These are phyloP conservation scores for Platerodrilus igneus DNA, from an alignment of 2,888 invertebrate genomes.

Conservation along the genomic window DNA sequence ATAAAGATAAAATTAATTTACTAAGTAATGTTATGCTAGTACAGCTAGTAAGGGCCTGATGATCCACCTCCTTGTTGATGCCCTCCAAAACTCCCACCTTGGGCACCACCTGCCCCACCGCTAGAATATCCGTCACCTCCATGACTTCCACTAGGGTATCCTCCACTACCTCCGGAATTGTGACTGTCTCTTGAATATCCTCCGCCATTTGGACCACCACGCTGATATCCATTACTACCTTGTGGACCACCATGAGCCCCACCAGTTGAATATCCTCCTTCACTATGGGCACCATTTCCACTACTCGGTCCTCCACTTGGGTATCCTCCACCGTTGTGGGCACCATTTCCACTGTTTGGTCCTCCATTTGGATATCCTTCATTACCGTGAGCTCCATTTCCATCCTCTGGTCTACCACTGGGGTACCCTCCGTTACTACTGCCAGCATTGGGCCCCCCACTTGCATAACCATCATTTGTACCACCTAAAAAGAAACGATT, in stretches of 20 bases:
- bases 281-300: conserved; percentile 26
- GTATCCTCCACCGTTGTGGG: conserved; percentile 30
- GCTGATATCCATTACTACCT: too few species aligned
- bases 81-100: conserved; percentile 19
- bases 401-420: too few species aligned
- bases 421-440: conserved; percentile 14
- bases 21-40: conserved; percentile 21
- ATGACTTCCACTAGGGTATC: conserved; percentile 30
- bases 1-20: conserved; percentile 10
- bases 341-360: conserved; percentile 19
- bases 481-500: neutral
- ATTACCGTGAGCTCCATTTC: conserved; percentile 13
- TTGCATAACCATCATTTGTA: conserved; percentile 10
- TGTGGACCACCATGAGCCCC: conserved; percentile 5
- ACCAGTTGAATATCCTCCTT: conserved; percentile 14
- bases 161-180: conserved; percentile 8
- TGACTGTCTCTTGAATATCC: conserved; percentile 7
- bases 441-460: conserved; percentile 4
- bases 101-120: conserved; percentile 40
- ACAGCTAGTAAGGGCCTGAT: conserved; percentile 30
- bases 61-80: conserved; percentile 7
- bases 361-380: conserved; percentile 19
- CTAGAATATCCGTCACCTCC: conserved; percentile 24
- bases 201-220: conserved; percentile 17
- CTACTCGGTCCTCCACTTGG: conserved; percentile 40